Evolutionary conservation across 2,888 invertebrate genomes (phyloP), one percentile per base, ranked within the genome.

Genomic region (Keiferia lycopersicella): DNA sequence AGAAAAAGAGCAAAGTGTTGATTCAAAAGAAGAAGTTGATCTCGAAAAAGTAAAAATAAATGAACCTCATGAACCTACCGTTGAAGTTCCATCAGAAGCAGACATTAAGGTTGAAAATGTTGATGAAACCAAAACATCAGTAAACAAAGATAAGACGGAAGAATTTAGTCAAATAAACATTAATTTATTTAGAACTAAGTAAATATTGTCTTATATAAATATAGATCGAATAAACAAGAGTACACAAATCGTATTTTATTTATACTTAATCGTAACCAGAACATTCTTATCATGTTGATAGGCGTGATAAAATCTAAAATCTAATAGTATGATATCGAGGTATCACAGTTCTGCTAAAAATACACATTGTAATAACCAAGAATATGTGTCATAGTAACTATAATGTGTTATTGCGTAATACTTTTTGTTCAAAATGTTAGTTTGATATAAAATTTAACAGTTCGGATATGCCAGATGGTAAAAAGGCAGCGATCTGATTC

Each of bases 131-230:
- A 56, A 56, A 56, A 14, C 30, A 16, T 10, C 10, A 2, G 30
- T n/a, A 34, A 8, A n/a, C 16, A 16, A 56, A 11, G 8, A 56
- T 30, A 34, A 56, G 2, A 34, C n/a, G 8, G 34, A 56, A 26
- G 56, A 56, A 56, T 6, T 6, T 61, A 50, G 48, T 34, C 30
- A 61, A 61, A 61, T 61, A 34, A 50, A 30, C 3, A 26, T 16
- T 34, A 56, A 34, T 30, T 16, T 30, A 53, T 34, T 14, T 34
- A 16, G n/a, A 45, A n/a, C 16, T 45, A 45, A 45, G 45, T 45
- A 6, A 45, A 16, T n/a, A 45, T 16, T 16, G 16, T 45, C 16
- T 45, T 16, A 45, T 41, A 41, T 45, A 45, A n/a, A 16, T 16
- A n/a, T 7, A 26, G 7, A n/a, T 45, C 45, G 45, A 45, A 45